Evolutionary conservation across 2,888 invertebrate species (phyloP), one percentile per base, ranked within the genome.

Genomic region (Orthosia cruda): DNA sequence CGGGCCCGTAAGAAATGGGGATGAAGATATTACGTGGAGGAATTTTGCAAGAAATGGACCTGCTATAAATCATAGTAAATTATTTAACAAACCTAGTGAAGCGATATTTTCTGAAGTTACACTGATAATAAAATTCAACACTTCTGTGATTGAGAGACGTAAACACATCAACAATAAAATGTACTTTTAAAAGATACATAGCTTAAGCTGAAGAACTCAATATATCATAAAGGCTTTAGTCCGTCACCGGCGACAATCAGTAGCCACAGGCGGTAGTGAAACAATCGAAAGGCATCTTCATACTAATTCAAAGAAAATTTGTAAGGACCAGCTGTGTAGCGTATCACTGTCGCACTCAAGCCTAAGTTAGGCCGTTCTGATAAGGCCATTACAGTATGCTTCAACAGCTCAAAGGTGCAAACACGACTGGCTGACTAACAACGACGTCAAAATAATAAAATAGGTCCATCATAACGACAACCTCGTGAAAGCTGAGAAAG

Each of bases 21-120:
- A 91, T 94, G 94, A 92, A 92, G 91, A 89, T 89, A 88, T 90
- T 93, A 95, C 96, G 95, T 93, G 95, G 76, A 91, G 93, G 96
- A 93, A 96, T 96, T 93, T 86, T 69, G 84, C 84, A 70, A 77
- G 66, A 45, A 72, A 78, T 71, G 75, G 40, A 69, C 77, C 78
- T 71, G 74, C 32, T 32, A 62, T 74, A 80, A 76, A 63, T 85
- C 82, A 77, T 79, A 81, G 76, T 79, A 77, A 82, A 71, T 84
- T 83, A 74, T 83, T 76, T 69, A 83, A 62, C 68, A 65, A 68
- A 65, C 47, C 58, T 80, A 77, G 61, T 79, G 64, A 67, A 61
- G 68, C 65, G 67, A 78, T 73, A 82, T 70, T 75, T 81, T 77
- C 76, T 69, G 20, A 73, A 62, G 66, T 55, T 67, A 75, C 80